Percentiles rank a stretch among this genome's conserved stretches.
Evolutionary conservation across 2,797 vertebrate genomes (phyloP).

Genomic region (Morelia viridis): DNA sequence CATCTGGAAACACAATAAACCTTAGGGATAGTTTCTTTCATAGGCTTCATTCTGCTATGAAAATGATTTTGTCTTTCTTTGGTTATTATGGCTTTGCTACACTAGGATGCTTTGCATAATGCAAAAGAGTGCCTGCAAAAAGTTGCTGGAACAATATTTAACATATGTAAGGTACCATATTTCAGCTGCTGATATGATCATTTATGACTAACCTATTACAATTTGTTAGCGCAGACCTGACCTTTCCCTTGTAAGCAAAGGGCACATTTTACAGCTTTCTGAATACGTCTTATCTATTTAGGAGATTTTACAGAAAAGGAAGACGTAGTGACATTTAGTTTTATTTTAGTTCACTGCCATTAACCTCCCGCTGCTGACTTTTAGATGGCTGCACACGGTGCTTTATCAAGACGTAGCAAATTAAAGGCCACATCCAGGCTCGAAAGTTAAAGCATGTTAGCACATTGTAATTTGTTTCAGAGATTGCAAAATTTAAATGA

Average conservation of each 20-base stretch:
- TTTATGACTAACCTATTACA: slow-evolving; percentile 74
- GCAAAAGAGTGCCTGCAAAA: slow-evolving; percentile 20
- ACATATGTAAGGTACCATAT: slow-evolving; percentile 51
- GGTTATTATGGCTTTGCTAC: slow-evolving; percentile 11
- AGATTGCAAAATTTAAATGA: slow-evolving; percentile 20
- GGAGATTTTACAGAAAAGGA: slow-evolving; percentile 69
- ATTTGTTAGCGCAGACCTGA: slow-evolving; percentile 71
- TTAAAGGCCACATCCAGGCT: slow-evolving; percentile 25
- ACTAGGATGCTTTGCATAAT: background rate
- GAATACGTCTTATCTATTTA: slow-evolving; percentile 75
- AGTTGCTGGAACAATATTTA: slow-evolving; percentile 64
- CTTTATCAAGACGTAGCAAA: slow-evolving; percentile 52
- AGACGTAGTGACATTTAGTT: slow-evolving; percentile 78
- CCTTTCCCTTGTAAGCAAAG: slow-evolving; percentile 77
- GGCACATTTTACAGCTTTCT: slow-evolving; percentile 76
- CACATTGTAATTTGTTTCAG: background rate
- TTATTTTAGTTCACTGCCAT: slow-evolving; percentile 74
- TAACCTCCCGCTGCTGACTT: slow-evolving; percentile 67
- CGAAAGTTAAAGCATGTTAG: slow-evolving; percentile 22
- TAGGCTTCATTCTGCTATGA: slow-evolving; percentile 13
- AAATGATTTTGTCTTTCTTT: slow-evolving; percentile 15
- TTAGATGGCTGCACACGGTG: slow-evolving; percentile 36
- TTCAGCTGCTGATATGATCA: slow-evolving; percentile 70
- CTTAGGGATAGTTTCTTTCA: slow-evolving; percentile 13
- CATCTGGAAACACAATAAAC: slow-evolving; percentile 29